Base-by-base conservation (phyloP, 2,113 vertebrate genomes). In the Eleginops maclovinus region DNA sequence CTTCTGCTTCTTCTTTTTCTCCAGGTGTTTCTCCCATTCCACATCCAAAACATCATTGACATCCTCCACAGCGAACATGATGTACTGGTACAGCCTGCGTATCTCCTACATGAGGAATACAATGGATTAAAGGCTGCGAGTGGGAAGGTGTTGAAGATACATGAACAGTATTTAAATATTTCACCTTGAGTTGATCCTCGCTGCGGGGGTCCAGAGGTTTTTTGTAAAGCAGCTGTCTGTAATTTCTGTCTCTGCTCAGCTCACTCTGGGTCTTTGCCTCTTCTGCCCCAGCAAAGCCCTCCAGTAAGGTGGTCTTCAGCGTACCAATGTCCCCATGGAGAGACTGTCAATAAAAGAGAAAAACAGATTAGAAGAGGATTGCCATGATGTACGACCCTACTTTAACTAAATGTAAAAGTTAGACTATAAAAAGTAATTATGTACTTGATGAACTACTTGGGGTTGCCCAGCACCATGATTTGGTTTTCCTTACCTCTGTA, bases 11-110 rank as follows among this genome's bases (percentile, higher is more conserved):
- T 92, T 97, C 83, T 95, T 96, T 85, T 96, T 96, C 58, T 99
- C 97, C 93, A 99, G 84, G 76, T 98, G 95, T 53, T 94, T 95
- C 62, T 99, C 98, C 98, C 98, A 99, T 75, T 99, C 97, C 82
- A 97, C 85, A 88, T 99, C 97, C 72, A 99, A 83, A 11, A 99
- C 96, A 0, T 97, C 97, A 13, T 97, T 99, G 69, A 99, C 97
- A 26, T 98, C 98, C 85, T 98, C 97, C 68, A 99, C 96, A 12
- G 98, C 96, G 88, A 96, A 97, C 64, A 94, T 97, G 16, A 97
- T 96, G 0, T 99, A 99, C 72, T 99, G 98, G 84, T 99, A 97
- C 66, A 98, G 89, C 76, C 95, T 95, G 5, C 97, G 96, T 24
- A 99, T 99, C 84, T 99, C 97, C 98, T 99, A 81, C 62, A 75